Evolutionary conservation across 2,797 vertebrate species (phyloP).

Genomic region (Darevskia mixta): DNA sequence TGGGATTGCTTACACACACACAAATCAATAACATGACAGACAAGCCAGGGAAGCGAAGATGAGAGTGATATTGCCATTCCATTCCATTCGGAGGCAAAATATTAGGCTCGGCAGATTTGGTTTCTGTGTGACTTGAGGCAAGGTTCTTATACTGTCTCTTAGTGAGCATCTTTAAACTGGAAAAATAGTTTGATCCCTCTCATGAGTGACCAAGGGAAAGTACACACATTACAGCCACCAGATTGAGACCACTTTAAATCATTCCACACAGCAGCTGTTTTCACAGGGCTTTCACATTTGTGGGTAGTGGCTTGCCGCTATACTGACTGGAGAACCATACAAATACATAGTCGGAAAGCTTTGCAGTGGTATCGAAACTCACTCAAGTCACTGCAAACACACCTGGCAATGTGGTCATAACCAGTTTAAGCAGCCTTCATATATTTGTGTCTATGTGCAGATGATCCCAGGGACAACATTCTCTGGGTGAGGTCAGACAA

Average conservation of each 20-base stretch:
- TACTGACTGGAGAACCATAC: background rate
- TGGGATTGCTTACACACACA: slow-evolving; percentile 11
- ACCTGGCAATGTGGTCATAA: background rate
- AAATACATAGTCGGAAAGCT: background rate
- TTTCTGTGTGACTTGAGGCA: background rate
- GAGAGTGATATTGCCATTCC: background rate
- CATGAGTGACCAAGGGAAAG: background rate
- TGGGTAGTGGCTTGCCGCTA: background rate
- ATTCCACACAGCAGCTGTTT: background rate
- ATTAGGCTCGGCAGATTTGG: slow-evolving; percentile 25
- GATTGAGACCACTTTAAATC: background rate
- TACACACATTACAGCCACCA: background rate
- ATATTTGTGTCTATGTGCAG: background rate
- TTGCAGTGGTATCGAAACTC: background rate
- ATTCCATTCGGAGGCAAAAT: slow-evolving; percentile 27
- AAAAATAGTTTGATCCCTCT: background rate
- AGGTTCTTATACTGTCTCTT: background rate
- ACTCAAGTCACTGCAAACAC: background rate
- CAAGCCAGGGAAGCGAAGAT: slow-evolving; percentile 19
- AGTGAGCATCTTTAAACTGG: background rate
- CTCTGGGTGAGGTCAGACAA: background rate
- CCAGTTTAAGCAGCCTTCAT: background rate
- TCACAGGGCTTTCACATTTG: background rate
- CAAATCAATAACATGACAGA: slow-evolving; percentile 30
- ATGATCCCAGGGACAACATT: background rate